Evolutionary conservation across 2,113 vertebrate genomes (phyloP).

Genomic region (Cariama cristata): DNA sequence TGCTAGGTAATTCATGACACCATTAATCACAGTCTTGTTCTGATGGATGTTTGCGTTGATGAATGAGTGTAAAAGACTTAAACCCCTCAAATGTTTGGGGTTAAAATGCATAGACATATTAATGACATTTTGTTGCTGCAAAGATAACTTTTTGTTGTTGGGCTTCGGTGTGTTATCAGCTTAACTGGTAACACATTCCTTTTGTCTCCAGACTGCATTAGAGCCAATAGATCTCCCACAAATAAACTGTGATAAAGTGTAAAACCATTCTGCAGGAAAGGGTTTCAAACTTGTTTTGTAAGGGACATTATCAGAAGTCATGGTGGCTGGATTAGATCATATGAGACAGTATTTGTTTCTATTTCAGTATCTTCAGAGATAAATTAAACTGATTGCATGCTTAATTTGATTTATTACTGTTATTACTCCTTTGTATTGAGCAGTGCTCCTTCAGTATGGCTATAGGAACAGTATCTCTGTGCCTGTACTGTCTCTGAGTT

Average conservation of each 20-base stretch:
- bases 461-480: not conserved
- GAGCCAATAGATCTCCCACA: not conserved
- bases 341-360: not conserved
- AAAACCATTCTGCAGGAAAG: not conserved
- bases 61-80: not conserved
- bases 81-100: not conserved
- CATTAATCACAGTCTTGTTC: not conserved
- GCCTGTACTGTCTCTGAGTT: not conserved
- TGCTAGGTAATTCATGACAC: not conserved
- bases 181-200: not conserved
- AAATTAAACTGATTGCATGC: not conserved
- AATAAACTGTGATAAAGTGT: not conserved
- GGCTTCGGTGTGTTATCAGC: not conserved
- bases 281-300: not conserved
- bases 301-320: not conserved
- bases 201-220: not conserved
- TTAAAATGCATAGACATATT: not conserved
- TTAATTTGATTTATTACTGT: not conserved
- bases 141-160: not conserved
- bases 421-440: not conserved
- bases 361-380: not conserved
- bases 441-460: not conserved
- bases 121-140: not conserved
- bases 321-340: not conserved
- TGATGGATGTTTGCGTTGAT: not conserved